Percentiles rank a stretch among this genome's conserved stretches.
phyloP scores from a whole-genome alignment of 2,888 invertebrate genomes.

The Anticlea derivata region DNA sequence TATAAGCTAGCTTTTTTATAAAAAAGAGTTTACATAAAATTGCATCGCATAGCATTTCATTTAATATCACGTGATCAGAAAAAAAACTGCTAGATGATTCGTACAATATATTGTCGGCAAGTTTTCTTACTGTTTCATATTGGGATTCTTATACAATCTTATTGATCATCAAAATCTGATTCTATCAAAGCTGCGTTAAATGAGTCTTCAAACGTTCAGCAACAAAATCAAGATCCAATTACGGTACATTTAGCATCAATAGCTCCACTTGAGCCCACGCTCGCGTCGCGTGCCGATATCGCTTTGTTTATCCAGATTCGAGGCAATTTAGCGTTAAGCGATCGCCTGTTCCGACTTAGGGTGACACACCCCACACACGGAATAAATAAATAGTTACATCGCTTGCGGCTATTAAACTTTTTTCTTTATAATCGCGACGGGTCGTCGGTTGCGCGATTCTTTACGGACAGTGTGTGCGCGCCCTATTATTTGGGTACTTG shows the following conservation, averaged over 20 bases:
- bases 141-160: too few species aligned
- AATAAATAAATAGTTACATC: conserved; percentile 10
- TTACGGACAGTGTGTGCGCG: conserved; percentile 60
- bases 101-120: too few species aligned
- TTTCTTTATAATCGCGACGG: conserved; percentile 67
- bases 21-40: too few species aligned
- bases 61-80: too few species aligned
- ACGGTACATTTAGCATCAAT: conserved; percentile 76
- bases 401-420: conserved; percentile 18
- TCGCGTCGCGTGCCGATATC: conserved; percentile 62
- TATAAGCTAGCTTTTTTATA: too few species aligned
- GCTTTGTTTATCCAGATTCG: conserved; percentile 74
- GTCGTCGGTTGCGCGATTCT: conserved; percentile 60
- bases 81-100: too few species aligned
- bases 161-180: not conserved
- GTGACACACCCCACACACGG: conserved; percentile 53
- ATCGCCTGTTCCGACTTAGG: conserved; percentile 56
- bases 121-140: too few species aligned
- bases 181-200: conserved; percentile 27
- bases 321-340: conserved; percentile 76
- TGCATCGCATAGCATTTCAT: too few species aligned
- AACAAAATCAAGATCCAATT: conserved; percentile 74
- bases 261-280: conserved; percentile 53
- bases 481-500: conserved; percentile 54
- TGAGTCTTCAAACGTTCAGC: conserved; percentile 48